Evolutionary conservation across 2,888 invertebrate species (phyloP), one percentile per base, ranked within the genome.

Genomic region (Xanthia togata): DNA sequence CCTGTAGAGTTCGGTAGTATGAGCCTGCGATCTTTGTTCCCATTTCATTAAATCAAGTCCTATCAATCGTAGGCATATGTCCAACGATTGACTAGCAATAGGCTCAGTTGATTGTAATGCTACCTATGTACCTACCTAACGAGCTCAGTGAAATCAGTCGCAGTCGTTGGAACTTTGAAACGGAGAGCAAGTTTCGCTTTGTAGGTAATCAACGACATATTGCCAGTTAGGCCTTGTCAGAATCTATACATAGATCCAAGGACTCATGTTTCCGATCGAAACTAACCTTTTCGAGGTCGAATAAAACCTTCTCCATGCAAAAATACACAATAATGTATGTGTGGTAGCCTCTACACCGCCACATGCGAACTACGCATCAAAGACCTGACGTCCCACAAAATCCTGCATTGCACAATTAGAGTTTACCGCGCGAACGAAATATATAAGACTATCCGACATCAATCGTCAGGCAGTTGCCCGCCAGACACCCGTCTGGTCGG

Each of bases 151-250:
- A 71, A 79, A 55, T 60, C 78, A 60, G 59, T 8, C 47, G 6
- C 57, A 38, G 17, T 62, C 4, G 38, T 47, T 63, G 2, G 44
- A 17, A 72, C 20, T 79, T 77, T 23, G 50, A 23, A 60, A 50
- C 62, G 9, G 0, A 26, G 55, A 47, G 47, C 23, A 62, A 70
- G 71, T 70, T n/a, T 71, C 23, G 35, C 79, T 77, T 77, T 77
- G 38, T 53, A 53, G 44, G 26, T 35, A 79, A 79, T 79, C 71
- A 79, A 60, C 23, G 14, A 26, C 4, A 62, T 35, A 70, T 55
- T 44, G 60, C 23, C 23, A 53, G 50, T 59, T 50, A 70, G 20
- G 2, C 4, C 12, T 59, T 8, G 26, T 11, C 38, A 5, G 20
- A 26, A 5, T 44, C 4, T 44, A 35, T n/a, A n/a, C 17, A 11